Percentiles rank a stretch among this genome's conserved stretches.
These are phyloP conservation scores for Pyrocephalus nanus DNA, from an alignment of 2,797 vertebrate genomes.

Conservation along the genomic window DNA sequence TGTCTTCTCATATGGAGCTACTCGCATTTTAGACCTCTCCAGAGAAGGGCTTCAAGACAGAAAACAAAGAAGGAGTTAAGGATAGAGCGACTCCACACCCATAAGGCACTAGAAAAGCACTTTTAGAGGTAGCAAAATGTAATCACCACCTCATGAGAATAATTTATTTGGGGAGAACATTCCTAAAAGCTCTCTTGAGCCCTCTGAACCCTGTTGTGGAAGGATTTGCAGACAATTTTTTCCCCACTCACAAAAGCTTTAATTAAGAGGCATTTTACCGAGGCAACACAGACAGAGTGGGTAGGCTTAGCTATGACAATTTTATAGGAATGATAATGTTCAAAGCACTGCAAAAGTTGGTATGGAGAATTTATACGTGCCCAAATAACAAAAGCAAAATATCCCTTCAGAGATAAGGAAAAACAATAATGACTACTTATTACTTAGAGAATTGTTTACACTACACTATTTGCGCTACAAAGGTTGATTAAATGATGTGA, in stretches of 20 bases:
- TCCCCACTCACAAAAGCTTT: not conserved
- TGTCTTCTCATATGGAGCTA: not conserved
- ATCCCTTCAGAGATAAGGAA: not conserved
- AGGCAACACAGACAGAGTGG: not conserved
- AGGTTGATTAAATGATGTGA: not conserved
- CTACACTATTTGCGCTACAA: not conserved
- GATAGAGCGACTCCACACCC: not conserved
- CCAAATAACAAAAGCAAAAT: not conserved
- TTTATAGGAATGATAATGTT: not conserved
- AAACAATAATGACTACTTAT: not conserved
- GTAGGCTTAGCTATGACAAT: not conserved
- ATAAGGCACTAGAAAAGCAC: not conserved
- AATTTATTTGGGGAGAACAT: not conserved
- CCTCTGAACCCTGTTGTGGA: not conserved
- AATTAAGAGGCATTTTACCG: not conserved
- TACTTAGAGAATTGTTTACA: not conserved
- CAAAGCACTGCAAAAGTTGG: not conserved
- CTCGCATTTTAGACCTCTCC: not conserved
- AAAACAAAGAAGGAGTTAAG: not conserved
- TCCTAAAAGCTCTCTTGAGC: not conserved
- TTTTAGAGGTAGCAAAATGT: not conserved
- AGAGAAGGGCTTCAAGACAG: not conserved
- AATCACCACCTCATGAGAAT: not conserved
- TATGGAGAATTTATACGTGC: not conserved
- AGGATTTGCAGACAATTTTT: not conserved